Percentiles rank a stretch among this genome's conserved stretches.
Evolutionary conservation across 2,113 vertebrate genomes (phyloP).

Genomic region (Campylorhamphus procurvoides): DNA sequence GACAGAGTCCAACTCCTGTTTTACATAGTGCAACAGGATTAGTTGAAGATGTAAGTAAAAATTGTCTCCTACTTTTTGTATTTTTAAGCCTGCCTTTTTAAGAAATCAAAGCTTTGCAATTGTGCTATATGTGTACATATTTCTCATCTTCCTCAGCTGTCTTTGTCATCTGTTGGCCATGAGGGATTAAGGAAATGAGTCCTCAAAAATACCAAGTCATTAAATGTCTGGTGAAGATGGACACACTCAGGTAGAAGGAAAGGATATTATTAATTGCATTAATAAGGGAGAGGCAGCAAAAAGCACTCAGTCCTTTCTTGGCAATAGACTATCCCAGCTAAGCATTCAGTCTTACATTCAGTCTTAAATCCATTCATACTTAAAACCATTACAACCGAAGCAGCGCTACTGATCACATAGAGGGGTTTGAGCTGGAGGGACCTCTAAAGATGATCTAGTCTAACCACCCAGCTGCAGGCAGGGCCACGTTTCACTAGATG

Average conservation of each 20-base stretch:
- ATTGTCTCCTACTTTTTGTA: not conserved
- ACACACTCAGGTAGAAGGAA: not conserved
- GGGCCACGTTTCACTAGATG: not conserved
- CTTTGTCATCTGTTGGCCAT: not conserved
- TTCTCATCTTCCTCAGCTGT: not conserved
- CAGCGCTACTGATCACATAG: not conserved
- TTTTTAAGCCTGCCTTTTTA: not conserved
- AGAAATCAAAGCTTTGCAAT: not conserved
- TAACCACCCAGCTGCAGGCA: not conserved
- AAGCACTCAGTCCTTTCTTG: not conserved
- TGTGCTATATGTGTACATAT: not conserved
- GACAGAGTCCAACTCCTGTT: conserved; percentile 88
- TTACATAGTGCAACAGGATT: conserved; percentile 88
- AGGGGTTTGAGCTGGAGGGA: not conserved
- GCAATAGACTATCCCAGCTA: not conserved
- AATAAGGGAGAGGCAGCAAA: not conserved
- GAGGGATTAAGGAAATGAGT: not conserved
- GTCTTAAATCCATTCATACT: not conserved
- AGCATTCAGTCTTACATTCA: not conserved
- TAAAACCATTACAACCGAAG: not conserved
- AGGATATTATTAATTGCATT: not conserved
- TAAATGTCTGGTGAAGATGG: not conserved
- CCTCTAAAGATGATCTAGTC: not conserved
- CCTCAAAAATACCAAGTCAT: not conserved
- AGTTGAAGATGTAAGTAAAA: conserved; percentile 88